Evolutionary conservation across 1,140 invertebrate species (phyloP), one percentile per base, ranked within the genome.

Genomic region (Drosophila pallidifrons): DNA sequence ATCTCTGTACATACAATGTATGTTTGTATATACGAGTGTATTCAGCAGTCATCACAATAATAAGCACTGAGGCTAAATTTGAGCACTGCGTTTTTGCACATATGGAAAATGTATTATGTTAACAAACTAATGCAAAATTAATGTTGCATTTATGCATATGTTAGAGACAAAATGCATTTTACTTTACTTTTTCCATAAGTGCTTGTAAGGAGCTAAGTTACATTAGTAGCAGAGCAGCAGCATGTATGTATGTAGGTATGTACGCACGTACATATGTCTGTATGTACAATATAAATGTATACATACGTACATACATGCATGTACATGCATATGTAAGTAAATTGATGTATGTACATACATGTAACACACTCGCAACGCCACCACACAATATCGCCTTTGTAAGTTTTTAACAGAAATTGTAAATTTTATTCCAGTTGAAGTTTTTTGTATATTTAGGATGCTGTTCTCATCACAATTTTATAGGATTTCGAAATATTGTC

Each of bases 331-430:
- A 72, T 35, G 59, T 63, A 73, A 60, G 58, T 57, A 47, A 63
- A 72, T 63, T 43, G 38, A 66, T 76, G 77, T 57, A 76, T 67
- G 61, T 75, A 75, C 64, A 64, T 76, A 79, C 77, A 71, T 76
- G 68, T 65, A 72, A 70, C 58, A 75, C 49, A 63, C 57, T 75
- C 58, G 35, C 66, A 63, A 63, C 58, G 45, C 41, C 71, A 60
- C 65, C 52, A 25, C 71, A 60, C 65, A 54, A 25, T 60, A 35
- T 67, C 38, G 54, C 46, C 15, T 52, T 63, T 54, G 41, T 35
- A 16, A 68, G 20, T 28, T 47, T 25, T 60, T 74, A 38, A 68
- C 55, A 74, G 47, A 38, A 52, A 38, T 47, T 57, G 38, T 55
- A 38, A 52, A 41, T 49, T 51, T 35, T 70, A 49, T 45, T 71